Percentiles rank a stretch among this genome's conserved stretches.
Conservation (phyloP, 2,888 invertebrate species). For the Pteria penguin region DNA sequence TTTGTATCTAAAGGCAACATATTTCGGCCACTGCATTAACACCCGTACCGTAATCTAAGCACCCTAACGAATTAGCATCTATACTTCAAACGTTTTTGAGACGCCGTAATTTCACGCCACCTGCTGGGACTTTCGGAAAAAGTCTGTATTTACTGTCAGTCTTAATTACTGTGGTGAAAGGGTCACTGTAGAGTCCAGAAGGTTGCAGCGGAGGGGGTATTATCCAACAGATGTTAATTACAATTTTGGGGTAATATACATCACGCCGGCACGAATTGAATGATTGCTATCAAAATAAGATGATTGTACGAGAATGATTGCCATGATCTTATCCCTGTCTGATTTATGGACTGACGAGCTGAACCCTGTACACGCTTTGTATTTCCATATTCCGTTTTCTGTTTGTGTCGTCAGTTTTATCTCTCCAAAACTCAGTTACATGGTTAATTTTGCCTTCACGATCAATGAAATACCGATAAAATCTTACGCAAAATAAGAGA, state of each 20-base stretch:
- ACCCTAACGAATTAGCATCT: background rate
- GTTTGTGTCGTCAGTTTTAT: background rate
- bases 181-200: constrained; percentile 1
- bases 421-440: background rate
- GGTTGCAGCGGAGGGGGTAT: background rate
- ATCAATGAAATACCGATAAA: background rate
- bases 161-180: background rate
- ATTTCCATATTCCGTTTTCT: background rate
- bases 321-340: background rate
- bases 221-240: background rate
- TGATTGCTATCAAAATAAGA: background rate
- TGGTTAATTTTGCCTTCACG: background rate
- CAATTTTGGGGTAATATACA: background rate
- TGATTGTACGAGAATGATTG: background rate
- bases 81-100: background rate
- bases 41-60: background rate
- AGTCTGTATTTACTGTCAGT: background rate
- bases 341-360: background rate
- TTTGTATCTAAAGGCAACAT: background rate
- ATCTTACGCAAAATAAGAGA: background rate
- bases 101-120: background rate
- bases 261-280: background rate
- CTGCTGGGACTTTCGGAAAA: background rate
- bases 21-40: background rate
- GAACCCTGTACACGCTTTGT: background rate